These are phyloP conservation scores for Actinemys pallida DNA, from an alignment of 2,113 vertebrate genomes.

Conservation along the genomic window DNA sequence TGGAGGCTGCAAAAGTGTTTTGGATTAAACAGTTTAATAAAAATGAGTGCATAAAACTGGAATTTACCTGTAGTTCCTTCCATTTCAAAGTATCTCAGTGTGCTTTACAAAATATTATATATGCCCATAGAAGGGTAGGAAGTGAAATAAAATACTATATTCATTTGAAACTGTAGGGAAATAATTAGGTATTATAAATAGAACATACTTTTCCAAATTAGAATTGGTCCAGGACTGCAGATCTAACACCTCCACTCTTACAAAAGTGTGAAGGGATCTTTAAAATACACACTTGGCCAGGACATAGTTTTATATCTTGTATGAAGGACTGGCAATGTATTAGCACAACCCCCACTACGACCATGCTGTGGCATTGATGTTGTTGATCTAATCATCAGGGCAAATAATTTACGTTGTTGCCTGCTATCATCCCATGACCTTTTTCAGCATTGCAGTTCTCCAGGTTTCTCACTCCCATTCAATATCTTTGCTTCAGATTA, in stretches of 20 bases:
- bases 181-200: neutral
- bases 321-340: neutral
- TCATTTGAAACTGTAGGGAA: neutral
- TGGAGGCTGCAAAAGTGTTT: neutral
- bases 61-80: slow-evolving; percentile 13
- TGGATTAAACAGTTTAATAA: neutral
- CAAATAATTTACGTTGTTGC: neutral
- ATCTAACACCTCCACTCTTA: rapidly evolving
- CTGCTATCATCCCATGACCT: neutral
- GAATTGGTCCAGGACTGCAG: neutral
- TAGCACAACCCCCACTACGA: neutral
- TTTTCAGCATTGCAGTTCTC: neutral
- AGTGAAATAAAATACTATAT: neutral
- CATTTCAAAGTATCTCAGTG: neutral
- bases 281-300: neutral
- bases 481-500: neutral
- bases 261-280: neutral
- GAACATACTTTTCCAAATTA: neutral
- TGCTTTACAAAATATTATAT: slow-evolving; percentile 25
- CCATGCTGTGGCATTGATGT: neutral
- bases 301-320: neutral
- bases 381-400: neutral
- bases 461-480: neutral
- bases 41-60: neutral
- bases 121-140: neutral